Evolutionary conservation across 2,113 vertebrate species (phyloP).

Genomic region (Cyanoramphus novaezelandiae): DNA sequence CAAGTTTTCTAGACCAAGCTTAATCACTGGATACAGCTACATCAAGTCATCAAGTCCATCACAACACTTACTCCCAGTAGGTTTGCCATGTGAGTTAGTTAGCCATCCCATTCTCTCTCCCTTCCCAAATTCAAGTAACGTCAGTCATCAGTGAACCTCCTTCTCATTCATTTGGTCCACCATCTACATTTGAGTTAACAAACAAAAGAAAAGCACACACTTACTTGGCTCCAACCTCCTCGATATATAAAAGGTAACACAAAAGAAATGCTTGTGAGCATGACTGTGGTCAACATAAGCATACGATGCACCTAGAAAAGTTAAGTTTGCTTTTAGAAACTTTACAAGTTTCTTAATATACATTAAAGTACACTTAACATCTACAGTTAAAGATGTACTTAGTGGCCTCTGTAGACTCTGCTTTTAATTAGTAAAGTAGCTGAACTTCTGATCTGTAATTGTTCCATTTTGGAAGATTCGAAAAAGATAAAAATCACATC

Average conservation of each 20-base stretch:
- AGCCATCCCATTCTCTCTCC: background rate
- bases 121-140: background rate
- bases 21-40: background rate
- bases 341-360: background rate
- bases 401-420: background rate
- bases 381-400: background rate
- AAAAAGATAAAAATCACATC: background rate
- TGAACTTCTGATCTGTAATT: background rate
- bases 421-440: background rate
- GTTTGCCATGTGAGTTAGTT: background rate
- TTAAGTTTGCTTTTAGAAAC: background rate
- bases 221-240: conserved; percentile 84
- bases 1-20: background rate
- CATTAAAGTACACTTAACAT: background rate
- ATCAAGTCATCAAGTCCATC: background rate
- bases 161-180: background rate
- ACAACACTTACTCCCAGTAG: background rate
- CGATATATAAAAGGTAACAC: conserved; percentile 85
- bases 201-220: background rate
- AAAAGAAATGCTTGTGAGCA: conserved; percentile 80
- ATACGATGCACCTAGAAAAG: conserved; percentile 79
- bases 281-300: conserved; percentile 82
- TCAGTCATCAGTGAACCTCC: background rate
- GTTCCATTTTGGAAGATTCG: background rate
- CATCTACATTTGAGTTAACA: background rate